These are phyloP conservation scores for Plutella xylostella DNA, from an alignment of 2,888 invertebrate species.

Conservation along the genomic window DNA sequence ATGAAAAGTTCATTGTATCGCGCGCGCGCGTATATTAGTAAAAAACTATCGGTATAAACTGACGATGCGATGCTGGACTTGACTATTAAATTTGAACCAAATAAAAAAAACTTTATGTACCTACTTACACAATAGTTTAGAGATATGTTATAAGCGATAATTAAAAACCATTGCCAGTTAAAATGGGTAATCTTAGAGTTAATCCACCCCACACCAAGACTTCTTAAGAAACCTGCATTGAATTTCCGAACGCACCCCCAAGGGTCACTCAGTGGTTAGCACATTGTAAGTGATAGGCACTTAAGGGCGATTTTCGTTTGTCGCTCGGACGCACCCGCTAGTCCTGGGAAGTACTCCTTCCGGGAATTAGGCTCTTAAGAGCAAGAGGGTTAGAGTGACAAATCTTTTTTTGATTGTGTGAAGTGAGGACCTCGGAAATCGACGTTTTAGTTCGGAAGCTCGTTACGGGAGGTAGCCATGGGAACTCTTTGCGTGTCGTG, in stretches of 20 bases:
- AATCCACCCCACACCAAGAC: not conserved
- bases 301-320: conserved; percentile 47
- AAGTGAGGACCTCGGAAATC: conserved; percentile 33
- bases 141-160: too few relatives aligned
- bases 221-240: not conserved
- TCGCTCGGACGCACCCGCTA: conserved; percentile 30
- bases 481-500: too few relatives aligned
- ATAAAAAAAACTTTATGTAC: too few relatives aligned
- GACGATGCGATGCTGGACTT: too few relatives aligned
- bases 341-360: conserved; percentile 50
- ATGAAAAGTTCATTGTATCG: too few relatives aligned
- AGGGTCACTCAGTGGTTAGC: conserved; percentile 41
- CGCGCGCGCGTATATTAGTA: too few relatives aligned
- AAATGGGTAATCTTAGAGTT: too few relatives aligned
- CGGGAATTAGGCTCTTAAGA: conserved; percentile 23
- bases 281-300: conserved; percentile 35
- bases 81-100: too few relatives aligned
- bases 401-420: conserved; percentile 69
- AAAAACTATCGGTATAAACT: too few relatives aligned
- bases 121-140: too few relatives aligned
- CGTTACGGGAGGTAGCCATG: not conserved
- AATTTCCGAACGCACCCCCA: conserved; percentile 27
- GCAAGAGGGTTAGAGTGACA: conserved; percentile 40
- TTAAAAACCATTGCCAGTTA: too few relatives aligned
- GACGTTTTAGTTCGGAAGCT: not conserved